These are phyloP conservation scores for Cydia amplana DNA, from an alignment of 1,140 invertebrate genomes.

Conservation along the genomic window DNA sequence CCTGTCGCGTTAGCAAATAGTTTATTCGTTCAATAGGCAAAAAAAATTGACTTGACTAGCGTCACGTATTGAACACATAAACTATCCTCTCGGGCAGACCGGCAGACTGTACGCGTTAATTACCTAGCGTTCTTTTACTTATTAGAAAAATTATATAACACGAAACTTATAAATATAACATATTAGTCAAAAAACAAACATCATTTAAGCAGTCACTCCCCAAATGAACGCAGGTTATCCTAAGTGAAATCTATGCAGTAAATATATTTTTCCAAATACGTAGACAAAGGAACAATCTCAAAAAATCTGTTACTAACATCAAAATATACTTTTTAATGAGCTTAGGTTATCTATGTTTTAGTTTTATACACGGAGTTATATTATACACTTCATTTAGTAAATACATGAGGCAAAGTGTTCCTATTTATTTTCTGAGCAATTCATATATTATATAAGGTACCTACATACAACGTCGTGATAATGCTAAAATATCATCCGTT, in stretches of 20 bases:
- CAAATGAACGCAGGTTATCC: slow-evolving; percentile 10
- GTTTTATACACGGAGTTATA: slow-evolving; percentile 26
- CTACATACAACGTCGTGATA: slow-evolving; percentile 29
- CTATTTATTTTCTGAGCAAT: slow-evolving; percentile 33
- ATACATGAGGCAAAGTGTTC: slow-evolving; percentile 32
- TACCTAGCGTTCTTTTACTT: slow-evolving; percentile 20
- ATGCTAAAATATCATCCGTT: slow-evolving; percentile 29
- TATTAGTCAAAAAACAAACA: slow-evolving; percentile 1
- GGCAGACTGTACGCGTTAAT: slow-evolving; percentile 5
- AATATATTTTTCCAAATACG: slow-evolving; percentile 26
- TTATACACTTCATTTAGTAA: slow-evolving; percentile 32
- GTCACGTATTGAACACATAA: slow-evolving; percentile 26
- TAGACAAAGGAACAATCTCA: slow-evolving; percentile 5
- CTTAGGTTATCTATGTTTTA: slow-evolving; percentile 25
- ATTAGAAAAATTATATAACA: slow-evolving; percentile 11
- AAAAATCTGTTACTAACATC: slow-evolving; percentile 22
- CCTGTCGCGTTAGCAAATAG: not conserved
- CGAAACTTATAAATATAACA: slow-evolving; percentile 14
- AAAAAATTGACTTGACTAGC: slow-evolving; percentile 25
- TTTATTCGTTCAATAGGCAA: slow-evolving; percentile 29
- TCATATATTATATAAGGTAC: slow-evolving; percentile 32
- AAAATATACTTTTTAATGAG: slow-evolving; percentile 30
- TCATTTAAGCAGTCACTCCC: slow-evolving; percentile 20
- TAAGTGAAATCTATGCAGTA: slow-evolving; percentile 17
- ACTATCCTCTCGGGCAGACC: slow-evolving; percentile 20